A percentile compares a stretch with the other conserved stretches of the same genome.
Conservation (phyloP, 2,113 vertebrate species). For the Odontesthes bonariensis region DNA sequence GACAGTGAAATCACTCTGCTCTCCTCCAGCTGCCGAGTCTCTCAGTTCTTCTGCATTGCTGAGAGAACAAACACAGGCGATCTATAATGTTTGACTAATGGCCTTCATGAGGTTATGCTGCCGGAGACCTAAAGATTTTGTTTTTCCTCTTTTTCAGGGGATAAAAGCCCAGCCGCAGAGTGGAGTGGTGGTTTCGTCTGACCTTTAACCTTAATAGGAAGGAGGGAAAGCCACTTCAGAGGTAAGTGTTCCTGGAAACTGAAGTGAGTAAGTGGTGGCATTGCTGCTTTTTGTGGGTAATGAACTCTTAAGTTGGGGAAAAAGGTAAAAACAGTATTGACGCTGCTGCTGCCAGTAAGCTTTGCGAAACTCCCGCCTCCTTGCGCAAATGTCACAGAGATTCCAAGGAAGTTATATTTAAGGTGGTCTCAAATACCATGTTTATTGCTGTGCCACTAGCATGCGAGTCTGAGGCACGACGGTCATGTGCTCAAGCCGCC, state of each 20-base stretch:
- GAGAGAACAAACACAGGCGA: constrained; percentile 11
- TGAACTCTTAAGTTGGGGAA: constrained; percentile 12
- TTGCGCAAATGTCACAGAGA: neutral
- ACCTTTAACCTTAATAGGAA: constrained; percentile 66
- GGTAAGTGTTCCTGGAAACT: constrained; percentile 68
- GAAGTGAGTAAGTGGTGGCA: constrained; percentile 18
- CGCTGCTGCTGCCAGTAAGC: constrained; percentile 29
- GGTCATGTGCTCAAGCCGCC: constrained; percentile 19
- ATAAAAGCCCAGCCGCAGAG: constrained; percentile 36
- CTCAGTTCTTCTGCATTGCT: constrained; percentile 22
- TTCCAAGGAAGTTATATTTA: constrained; percentile 21
- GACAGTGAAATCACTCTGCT: constrained; percentile 46
- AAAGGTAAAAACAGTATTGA: constrained; percentile 1
- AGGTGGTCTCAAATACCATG: constrained; percentile 21
- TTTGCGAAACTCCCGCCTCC: neutral
- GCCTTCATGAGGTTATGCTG: constrained; percentile 18
- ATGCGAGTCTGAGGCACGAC: constrained; percentile 1
- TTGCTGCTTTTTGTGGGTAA: constrained; percentile 27
- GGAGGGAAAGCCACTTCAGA: constrained; percentile 65
- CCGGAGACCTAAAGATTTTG: constrained; percentile 3
- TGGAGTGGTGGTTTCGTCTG: constrained; percentile 48
- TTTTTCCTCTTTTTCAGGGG: constrained; percentile 31
- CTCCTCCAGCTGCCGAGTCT: constrained; percentile 27
- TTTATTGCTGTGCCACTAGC: constrained; percentile 11
- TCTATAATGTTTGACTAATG: constrained; percentile 27